Evolutionary conservation across 2,888 invertebrate species (phyloP), one percentile per base, ranked within the genome.

Genomic region (Chrysolina oricalcia): DNA sequence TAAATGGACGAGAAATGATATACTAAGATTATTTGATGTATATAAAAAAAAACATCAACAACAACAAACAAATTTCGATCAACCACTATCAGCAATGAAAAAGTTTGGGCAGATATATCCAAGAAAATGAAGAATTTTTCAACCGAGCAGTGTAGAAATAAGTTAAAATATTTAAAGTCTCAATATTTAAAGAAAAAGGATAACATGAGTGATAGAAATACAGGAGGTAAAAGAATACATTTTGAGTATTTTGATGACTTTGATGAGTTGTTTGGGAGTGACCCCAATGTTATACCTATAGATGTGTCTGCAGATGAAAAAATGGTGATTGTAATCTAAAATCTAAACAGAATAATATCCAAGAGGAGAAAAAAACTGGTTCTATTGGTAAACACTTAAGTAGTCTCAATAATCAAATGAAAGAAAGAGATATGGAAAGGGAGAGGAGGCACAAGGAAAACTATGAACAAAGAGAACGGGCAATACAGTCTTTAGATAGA

Each of bases 181-280:
- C 67, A 73, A 70, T 73, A 73, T 70, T 40, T 72, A 5, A 40
- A 67, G 72, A 56, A 75, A 56, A 75, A 72, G 72, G 75, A 75
- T 23, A 75, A 72, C 62, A 68, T 72, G 50, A 40, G 21, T 48
- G 27, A 72, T 43, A 53, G 43, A 50, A 75, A 59, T 75, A 62
- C 59, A 23, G 40, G 66, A 46, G 21, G 40, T 11, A 41, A 41
- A 43, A 69, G 23, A 56, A 23, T 63, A 63, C 63, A n/a, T 27
- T 73, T 73, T 69, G 73, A 73, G 41, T 73, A 62, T 63, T 69
- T 68, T 56, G 62, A 73, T 35, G 73, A 73, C 59, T 48, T 62
- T 48, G 46, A 50, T 5, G 43, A 70, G 59, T 23, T 63, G 23
- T 63, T 63, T 63, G 9, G 43, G 43, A 8, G 9, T 43, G 43